Evolutionary conservation across 2,113 vertebrate species (phyloP).

Genomic region (Brachyhypopomus gauderio): DNA sequence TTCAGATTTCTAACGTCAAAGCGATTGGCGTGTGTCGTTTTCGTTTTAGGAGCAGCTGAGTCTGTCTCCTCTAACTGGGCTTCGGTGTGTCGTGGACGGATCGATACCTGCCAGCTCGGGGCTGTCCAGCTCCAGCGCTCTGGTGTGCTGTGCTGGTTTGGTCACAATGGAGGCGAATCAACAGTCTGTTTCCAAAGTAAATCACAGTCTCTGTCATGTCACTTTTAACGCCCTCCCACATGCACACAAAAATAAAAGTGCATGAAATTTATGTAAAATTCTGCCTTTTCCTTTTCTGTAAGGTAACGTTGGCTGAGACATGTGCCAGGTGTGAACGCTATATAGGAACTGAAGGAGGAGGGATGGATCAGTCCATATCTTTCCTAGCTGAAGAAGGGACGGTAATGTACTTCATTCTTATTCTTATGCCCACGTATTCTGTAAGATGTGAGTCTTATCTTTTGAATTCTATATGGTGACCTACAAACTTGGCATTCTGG

Average conservation of each 20-base stretch:
- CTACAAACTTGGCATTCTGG: not conserved
- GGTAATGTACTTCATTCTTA: constrained; percentile 67
- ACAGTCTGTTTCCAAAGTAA: constrained; percentile 89
- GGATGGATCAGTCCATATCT: constrained; percentile 98
- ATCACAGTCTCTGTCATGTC: not conserved
- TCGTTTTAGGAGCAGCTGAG: constrained; percentile 84
- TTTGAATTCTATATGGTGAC: not conserved
- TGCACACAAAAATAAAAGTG: not conserved
- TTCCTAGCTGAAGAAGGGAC: constrained; percentile 93
- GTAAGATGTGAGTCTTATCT: not conserved
- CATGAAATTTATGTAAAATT: not conserved
- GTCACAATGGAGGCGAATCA: constrained; percentile 84
- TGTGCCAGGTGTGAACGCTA: constrained; percentile 90
- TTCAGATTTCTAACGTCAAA: not conserved
- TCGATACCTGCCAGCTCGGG: constrained; percentile 91
- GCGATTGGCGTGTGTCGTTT: not conserved
- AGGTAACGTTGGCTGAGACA: constrained; percentile 91
- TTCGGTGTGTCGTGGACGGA: constrained; percentile 93
- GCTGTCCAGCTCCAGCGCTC: constrained; percentile 93
- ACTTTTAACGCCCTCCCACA: not conserved
- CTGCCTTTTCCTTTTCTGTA: constrained; percentile 24
- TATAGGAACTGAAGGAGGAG: constrained; percentile 96
- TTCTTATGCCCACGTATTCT: not conserved
- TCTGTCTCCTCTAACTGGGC: constrained; percentile 77
- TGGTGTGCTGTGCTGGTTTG: constrained; percentile 93